Base-by-base conservation (phyloP, 2,888 invertebrate species). In the Adelognathus sp. region DNA sequence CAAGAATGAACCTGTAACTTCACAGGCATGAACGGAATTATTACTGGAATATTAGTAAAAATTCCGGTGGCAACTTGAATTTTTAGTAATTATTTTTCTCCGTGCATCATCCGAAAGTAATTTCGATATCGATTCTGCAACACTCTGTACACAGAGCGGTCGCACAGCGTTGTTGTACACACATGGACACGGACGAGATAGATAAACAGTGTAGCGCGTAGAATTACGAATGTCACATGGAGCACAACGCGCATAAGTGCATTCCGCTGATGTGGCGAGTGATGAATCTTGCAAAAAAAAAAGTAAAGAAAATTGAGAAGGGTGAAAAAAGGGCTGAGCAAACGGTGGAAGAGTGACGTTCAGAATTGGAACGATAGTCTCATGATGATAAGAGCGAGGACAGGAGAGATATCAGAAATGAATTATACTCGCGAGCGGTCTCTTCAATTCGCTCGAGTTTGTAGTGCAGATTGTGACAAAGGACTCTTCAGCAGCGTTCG, bases 361-460 rank as follows among this genome's bases (percentile, higher is more conserved):
- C 1, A 36, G 1, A 36, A 0, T 36, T 36, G 0, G 0, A 6
- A 1, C 7, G n/a, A 63, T 18, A 14, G 54, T 27, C 24, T 33
- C 44, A 14, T 44, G 27, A 58, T 1, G 21, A 7, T 31, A 24
- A 63, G 50, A 50, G 41, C 14, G 24, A 46, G 21, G 21, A 29
- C 2, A 27, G 31, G 29, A 24, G 41, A 11, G 44, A 63, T 31
- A 14, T 31, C 5, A 54, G 41, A 7, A 46, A 46, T 24, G 24
- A 46, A 46, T 46, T 46, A 46, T 36, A 36, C 46, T 46, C 24
- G 24, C 36, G 1, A 36, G 36, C 46, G 21, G 24, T 3, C 58
- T 64, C 63, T 63, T 64, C 54, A 41, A 72, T 63, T 72, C 54
- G 63, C 54, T 56, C 44, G 63, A 56, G 63, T 64, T 56, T 29